Percentiles rank a stretch among this genome's conserved stretches.
Conservation (phyloP, 2,113 vertebrate species). For the Agelaius tricolor region DNA sequence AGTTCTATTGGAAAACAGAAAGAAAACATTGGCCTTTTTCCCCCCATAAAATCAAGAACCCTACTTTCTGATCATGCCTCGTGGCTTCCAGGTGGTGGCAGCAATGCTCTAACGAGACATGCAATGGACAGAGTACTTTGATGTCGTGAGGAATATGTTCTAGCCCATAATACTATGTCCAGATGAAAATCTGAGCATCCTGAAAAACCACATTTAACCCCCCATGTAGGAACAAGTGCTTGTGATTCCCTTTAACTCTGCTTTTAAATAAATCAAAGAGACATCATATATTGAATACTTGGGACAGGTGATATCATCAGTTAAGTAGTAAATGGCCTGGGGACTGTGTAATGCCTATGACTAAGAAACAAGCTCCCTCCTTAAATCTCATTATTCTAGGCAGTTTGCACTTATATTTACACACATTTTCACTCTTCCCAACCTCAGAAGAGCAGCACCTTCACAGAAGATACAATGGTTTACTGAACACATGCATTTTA, state of each 20-base stretch:
- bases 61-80: background rate
- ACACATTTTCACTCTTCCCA: background rate
- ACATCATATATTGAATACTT: background rate
- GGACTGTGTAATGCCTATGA: background rate
- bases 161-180: background rate
- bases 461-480: background rate
- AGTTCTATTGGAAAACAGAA: background rate
- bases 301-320: background rate
- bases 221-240: background rate
- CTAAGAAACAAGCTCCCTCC: background rate
- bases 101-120: background rate
- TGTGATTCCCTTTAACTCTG: background rate
- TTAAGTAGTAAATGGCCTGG: background rate
- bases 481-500: background rate
- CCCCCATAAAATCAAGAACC: too few relatives aligned
- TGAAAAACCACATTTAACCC: background rate
- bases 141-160: background rate
- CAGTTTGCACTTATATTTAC: background rate
- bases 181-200: background rate
- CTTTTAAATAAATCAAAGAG: background rate
- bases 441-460: background rate
- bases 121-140: background rate
- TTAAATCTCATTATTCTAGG: background rate
- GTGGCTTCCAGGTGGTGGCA: constrained; percentile 1
- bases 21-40: background rate